A percentile compares a stretch with the other conserved stretches of the same genome.
Conservation (phyloP, 1,140 invertebrate species). For the Bilobella aurantiaca region DNA sequence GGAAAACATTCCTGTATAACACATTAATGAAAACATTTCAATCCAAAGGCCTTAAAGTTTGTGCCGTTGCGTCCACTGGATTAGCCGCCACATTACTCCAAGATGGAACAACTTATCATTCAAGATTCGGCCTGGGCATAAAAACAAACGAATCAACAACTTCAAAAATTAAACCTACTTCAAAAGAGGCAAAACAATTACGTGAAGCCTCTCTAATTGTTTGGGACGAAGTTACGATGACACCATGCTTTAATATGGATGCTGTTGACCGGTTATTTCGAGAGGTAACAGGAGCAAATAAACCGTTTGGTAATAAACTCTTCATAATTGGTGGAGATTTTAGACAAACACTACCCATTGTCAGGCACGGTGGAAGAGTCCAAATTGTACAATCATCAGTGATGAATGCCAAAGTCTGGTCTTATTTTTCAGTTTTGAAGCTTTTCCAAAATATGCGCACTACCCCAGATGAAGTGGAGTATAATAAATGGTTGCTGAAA, state of each 20-base stretch:
- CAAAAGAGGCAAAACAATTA: constrained; percentile 34
- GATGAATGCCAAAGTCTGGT: constrained; percentile 37
- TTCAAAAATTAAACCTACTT: constrained; percentile 35
- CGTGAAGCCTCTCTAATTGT: constrained; percentile 37
- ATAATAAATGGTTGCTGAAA: constrained; percentile 24
- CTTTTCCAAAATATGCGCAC: constrained; percentile 30
- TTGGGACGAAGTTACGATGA: constrained; percentile 41
- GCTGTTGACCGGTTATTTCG: constrained; percentile 37
- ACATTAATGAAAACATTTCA: constrained; percentile 22
- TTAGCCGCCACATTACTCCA: constrained; percentile 39
- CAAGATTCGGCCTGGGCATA: constrained; percentile 42
- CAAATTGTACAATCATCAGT: constrained; percentile 42
- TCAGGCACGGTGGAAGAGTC: constrained; percentile 39
- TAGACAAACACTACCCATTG: constrained; percentile 44
- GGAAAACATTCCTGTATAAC: constrained; percentile 38
- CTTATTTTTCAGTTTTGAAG: constrained; percentile 31
- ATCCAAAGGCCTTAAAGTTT: constrained; percentile 11
- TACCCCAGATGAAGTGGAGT: constrained; percentile 12
- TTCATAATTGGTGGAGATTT: constrained; percentile 41
- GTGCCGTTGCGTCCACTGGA: constrained; percentile 29
- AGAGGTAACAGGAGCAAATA: constrained; percentile 33
- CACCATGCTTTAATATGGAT: constrained; percentile 36
- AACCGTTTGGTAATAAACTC: constrained; percentile 30
- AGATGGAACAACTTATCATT: constrained; percentile 45
- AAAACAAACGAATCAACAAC: constrained; percentile 16